These are phyloP conservation scores for Aphidius colemani DNA, from an alignment of 2,888 invertebrate genomes.

Conservation along the genomic window DNA sequence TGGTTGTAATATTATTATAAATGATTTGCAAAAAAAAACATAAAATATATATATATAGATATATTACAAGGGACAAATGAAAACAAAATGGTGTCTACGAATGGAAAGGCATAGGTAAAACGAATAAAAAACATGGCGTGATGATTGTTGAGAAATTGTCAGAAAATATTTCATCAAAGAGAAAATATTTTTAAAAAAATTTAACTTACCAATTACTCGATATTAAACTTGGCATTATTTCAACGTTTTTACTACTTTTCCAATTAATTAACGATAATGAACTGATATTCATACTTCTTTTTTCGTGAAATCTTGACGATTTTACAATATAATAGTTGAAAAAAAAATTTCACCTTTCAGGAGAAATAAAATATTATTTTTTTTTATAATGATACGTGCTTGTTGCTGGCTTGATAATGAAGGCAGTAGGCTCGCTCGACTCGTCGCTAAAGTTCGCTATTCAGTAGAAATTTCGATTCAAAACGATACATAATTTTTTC, in stretches of 20 bases:
- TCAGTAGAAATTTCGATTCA: too few species aligned
- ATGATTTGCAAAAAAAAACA: neutral
- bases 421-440: too few species aligned
- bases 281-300: slow-evolving; percentile 59
- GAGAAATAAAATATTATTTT: neutral
- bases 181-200: too few species aligned
- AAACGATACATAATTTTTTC: too few species aligned
- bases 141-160: slow-evolving; percentile 2
- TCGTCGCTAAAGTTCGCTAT: too few species aligned
- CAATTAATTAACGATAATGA: slow-evolving; percentile 55
- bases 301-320: slow-evolving; percentile 56
- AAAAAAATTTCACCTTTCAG: slow-evolving; percentile 8
- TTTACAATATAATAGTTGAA: slow-evolving; percentile 11
- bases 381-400: too few species aligned
- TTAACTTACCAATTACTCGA: slow-evolving; percentile 69
- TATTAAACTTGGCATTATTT: slow-evolving; percentile 69
- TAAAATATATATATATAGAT: too few species aligned
- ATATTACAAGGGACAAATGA: neutral
- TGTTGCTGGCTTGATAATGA: too few species aligned
- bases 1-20: neutral
- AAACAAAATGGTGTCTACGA: slow-evolving; percentile 3
- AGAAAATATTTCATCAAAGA: neutral
- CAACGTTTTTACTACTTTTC: slow-evolving; percentile 57
- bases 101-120: neutral
- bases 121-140: neutral